Evolutionary conservation across 2,888 invertebrate genomes (phyloP).

Genomic region (Scaptomyza polygonia): DNA sequence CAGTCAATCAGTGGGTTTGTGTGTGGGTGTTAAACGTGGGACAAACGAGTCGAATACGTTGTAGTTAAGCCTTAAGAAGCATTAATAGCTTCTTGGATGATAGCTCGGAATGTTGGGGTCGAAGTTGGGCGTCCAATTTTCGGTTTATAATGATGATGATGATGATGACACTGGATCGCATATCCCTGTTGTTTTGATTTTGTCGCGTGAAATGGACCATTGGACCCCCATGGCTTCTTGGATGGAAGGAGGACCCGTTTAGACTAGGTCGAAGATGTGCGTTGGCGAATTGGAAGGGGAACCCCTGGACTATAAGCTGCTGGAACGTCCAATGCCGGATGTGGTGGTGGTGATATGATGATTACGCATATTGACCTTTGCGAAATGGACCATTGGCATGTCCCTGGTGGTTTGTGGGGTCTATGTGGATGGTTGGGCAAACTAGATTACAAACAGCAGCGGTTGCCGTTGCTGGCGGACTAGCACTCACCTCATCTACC

Average conservation of each 20-base stretch:
- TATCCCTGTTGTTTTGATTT: background rate
- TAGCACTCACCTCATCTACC: conserved; percentile 81
- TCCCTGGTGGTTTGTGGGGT: conserved; percentile 33
- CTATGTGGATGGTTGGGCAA: conserved; percentile 58
- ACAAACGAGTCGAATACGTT: conserved; percentile 1
- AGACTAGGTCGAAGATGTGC: background rate
- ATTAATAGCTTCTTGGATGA: background rate
- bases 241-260: background rate
- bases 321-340: conserved; percentile 83
- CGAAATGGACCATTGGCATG: conserved; percentile 64
- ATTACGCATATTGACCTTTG: conserved; percentile 45
- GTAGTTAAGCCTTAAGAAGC: background rate
- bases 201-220: background rate
- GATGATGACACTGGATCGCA: background rate
- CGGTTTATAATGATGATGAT: too few species aligned
- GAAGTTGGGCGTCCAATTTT: background rate
- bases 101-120: background rate
- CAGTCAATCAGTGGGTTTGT: conserved; percentile 1
- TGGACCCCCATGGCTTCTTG: background rate
- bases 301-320: conserved; percentile 78
- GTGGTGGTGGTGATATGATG: conserved; percentile 83
- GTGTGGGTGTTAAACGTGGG: background rate
- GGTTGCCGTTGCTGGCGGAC: conserved; percentile 51
- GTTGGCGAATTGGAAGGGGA: background rate
- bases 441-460: conserved; percentile 35